Evolutionary conservation across 2,113 vertebrate species (phyloP), one percentile per base, ranked within the genome.

Genomic region (Leucosticte australis): DNA sequence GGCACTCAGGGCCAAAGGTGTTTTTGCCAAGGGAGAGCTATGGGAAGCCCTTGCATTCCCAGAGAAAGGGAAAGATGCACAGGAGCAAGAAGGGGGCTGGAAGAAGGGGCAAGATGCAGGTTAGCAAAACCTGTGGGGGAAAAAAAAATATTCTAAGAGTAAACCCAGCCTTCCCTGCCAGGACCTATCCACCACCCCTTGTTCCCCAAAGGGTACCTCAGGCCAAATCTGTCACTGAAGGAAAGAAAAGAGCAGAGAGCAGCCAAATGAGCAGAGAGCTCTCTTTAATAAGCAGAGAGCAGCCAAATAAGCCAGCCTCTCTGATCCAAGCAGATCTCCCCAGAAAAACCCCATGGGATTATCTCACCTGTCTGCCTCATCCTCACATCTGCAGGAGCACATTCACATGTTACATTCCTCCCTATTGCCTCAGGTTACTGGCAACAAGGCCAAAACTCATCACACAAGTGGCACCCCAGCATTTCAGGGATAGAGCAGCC

Each of bases 231-330:
- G 31, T 46, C 7, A 5, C n/a, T 50, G 12, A 47, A 73, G 19
- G 49, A 64, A 41, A 33, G 31, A 79, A 42, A 56, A 68, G 28
- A 88, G 30, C 31, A 80, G 22, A 16, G 23, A 37, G 46, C 56
- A 33, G 8, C 19, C 8, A 1, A 56, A 56, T 13, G 18, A 55
- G 31, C 31, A 56, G 55, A 56, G 53, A 55, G 12, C 12, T 56
- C 20, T 33, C 23, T 35, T 69, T 63, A 57, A 30, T 21, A 69
- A 77, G 28, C 64, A 84, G 39, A 59, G 47, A 76, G 28, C 41
- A 64, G 20, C 3, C 0, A 0, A 82, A 44, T 18, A 19, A 76
- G 2, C 9, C 64, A 90, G 46, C 9, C 5, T 8, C 50, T 88
- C 37, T 55, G 18, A 77, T 77, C 13, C 13, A 35, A 81, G n/a